phyloP scores from a whole-genome alignment of 2,113 vertebrate genomes.

The Sylvicapra grimmia region DNA sequence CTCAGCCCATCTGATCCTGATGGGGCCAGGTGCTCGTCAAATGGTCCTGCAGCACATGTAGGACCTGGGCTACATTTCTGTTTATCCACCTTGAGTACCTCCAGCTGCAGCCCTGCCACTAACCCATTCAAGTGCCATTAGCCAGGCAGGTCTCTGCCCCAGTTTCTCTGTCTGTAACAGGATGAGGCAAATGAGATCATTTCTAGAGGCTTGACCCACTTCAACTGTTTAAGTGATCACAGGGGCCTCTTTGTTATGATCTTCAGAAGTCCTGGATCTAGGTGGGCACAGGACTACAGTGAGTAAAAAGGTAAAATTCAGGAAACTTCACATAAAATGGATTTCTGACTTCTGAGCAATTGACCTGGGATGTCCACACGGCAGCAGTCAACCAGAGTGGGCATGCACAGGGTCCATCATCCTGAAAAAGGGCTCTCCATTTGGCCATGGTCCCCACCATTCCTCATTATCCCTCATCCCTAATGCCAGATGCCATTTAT shows the following conservation, averaged over 20 bases:
- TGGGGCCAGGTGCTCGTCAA: fast-evolving
- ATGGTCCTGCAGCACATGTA: background rate
- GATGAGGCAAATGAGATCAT: background rate
- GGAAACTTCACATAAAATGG: background rate
- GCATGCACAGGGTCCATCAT: background rate
- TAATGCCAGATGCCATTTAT: background rate
- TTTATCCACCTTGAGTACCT: background rate
- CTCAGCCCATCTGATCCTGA: background rate
- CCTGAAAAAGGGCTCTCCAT: background rate
- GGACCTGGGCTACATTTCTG: background rate
- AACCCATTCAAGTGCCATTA: background rate
- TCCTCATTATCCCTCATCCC: background rate
- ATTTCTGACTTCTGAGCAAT: background rate
- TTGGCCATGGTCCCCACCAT: background rate
- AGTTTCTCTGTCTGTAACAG: background rate
- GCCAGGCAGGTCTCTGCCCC: background rate
- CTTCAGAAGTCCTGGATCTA: background rate
- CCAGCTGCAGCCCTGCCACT: background rate
- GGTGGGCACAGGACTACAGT: background rate
- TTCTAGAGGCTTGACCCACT: background rate
- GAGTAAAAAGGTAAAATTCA: background rate
- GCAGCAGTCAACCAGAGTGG: background rate
- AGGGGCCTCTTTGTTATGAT: background rate
- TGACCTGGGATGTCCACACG: background rate
- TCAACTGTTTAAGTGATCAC: background rate